phyloP scores from a whole-genome alignment of 2,113 vertebrate genomes.

The Cromileptes altivelis region DNA sequence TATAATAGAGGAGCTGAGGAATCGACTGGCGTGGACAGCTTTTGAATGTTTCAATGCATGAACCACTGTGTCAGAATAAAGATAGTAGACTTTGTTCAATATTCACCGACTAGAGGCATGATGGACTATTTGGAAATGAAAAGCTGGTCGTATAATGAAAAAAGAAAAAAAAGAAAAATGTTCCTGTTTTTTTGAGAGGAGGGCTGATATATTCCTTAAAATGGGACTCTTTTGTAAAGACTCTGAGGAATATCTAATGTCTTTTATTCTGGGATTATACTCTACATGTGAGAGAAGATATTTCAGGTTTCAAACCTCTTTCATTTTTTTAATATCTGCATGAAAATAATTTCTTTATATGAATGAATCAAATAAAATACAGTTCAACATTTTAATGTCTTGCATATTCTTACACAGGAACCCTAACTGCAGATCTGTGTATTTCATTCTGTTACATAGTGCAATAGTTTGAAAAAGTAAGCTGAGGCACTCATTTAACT shows the following conservation, averaged over 20 bases:
- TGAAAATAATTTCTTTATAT: background rate
- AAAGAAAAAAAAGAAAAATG: background rate
- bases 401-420: background rate
- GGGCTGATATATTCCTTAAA: conserved; percentile 24
- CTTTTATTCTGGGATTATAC: conserved; percentile 10
- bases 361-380: background rate
- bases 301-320: background rate
- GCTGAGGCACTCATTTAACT: background rate
- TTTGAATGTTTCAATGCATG: conserved; percentile 71
- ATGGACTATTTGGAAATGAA: conserved; percentile 63
- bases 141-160: conserved; percentile 18
- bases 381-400: background rate
- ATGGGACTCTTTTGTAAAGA: conserved; percentile 19
- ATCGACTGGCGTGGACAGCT: conserved; percentile 69
- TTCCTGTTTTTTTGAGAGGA: conserved; percentile 19
- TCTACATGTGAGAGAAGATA: background rate
- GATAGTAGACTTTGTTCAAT: conserved; percentile 57
- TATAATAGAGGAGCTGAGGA: conserved; percentile 67
- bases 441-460: background rate
- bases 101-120: conserved; percentile 60
- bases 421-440: background rate
- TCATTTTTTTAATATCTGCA: background rate
- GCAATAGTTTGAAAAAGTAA: conserved; percentile 4
- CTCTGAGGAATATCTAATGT: conserved; percentile 18
- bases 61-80: conserved; percentile 59